These are phyloP conservation scores for Nephrotoma guestfalica DNA, from an alignment of 2,888 invertebrate genomes.

Conservation along the genomic window DNA sequence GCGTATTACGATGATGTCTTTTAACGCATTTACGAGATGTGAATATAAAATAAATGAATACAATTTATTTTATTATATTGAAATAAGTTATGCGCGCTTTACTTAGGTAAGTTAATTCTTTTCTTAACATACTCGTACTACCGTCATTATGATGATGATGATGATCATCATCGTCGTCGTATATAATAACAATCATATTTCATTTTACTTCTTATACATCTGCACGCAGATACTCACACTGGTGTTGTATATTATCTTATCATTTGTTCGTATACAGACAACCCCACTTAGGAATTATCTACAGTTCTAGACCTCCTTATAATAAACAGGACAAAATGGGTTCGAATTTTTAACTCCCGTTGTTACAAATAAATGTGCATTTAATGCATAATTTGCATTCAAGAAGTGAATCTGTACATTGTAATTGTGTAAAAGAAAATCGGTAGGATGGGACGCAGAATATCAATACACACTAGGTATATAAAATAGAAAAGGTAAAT, in stretches of 20 bases:
- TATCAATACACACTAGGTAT: background rate
- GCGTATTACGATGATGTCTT: slow-evolving; percentile 3
- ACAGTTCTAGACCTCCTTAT: background rate
- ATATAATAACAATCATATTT: background rate
- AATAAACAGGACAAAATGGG: no score
- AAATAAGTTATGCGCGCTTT: background rate
- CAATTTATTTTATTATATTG: background rate
- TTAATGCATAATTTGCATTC: no score
- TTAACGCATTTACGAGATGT: slow-evolving; percentile 3
- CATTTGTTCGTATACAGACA: background rate
- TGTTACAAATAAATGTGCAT: no score
- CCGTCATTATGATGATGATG: background rate
- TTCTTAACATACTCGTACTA: background rate
- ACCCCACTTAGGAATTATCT: background rate
- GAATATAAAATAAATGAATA: slow-evolving; percentile 1
- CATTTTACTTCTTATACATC: background rate
- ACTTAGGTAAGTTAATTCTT: background rate
- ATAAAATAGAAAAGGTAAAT: background rate
- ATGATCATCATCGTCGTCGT: background rate
- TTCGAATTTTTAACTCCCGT: no score
- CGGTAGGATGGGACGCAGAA: no score
- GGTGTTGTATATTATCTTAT: background rate
- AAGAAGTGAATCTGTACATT: no score
- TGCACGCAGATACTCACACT: background rate
- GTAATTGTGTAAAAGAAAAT: no score